These are phyloP conservation scores for Pyrocephalus nanus DNA, from an alignment of 2,797 vertebrate species.

Conservation along the genomic window DNA sequence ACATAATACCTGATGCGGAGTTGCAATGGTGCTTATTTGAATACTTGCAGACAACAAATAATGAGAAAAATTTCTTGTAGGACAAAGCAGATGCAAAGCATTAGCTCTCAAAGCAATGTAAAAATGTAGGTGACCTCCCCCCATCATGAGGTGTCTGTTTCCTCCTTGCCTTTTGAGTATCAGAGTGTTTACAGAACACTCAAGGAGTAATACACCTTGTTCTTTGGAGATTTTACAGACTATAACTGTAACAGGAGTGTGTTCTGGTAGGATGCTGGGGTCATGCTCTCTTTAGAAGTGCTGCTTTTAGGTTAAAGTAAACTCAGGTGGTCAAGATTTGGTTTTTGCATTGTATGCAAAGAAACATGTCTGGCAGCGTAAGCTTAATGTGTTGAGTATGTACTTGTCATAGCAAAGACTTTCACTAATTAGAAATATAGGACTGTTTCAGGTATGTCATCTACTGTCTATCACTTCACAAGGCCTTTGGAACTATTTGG, in stretches of 20 bases:
- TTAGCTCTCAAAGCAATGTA: not conserved
- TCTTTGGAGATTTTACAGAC: not conserved
- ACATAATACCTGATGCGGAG: not conserved
- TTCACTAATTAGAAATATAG: not conserved
- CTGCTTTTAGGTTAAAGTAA: not conserved
- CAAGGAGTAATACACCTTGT: not conserved
- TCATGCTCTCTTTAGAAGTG: not conserved
- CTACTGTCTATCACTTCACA: not conserved
- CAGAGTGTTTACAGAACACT: not conserved
- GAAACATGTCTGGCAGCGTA: not conserved
- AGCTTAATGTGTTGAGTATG: not conserved
- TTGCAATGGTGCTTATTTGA: not conserved
- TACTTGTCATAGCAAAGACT: not conserved
- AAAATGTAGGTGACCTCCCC: not conserved
- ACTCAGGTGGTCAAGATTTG: not conserved
- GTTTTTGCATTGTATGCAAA: not conserved
- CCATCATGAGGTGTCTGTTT: not conserved
- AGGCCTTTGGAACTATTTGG: not conserved
- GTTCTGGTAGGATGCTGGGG: not conserved
- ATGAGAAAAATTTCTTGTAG: not conserved
- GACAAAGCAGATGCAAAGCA: not conserved
- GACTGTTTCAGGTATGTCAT: not conserved
- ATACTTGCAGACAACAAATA: not conserved
- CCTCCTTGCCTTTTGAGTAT: not conserved
- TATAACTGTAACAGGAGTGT: not conserved